A percentile compares a stretch with the other conserved stretches of the same genome.
These are phyloP conservation scores for Odontomyia ornata DNA, from an alignment of 2,888 invertebrate species.

Conservation along the genomic window DNA sequence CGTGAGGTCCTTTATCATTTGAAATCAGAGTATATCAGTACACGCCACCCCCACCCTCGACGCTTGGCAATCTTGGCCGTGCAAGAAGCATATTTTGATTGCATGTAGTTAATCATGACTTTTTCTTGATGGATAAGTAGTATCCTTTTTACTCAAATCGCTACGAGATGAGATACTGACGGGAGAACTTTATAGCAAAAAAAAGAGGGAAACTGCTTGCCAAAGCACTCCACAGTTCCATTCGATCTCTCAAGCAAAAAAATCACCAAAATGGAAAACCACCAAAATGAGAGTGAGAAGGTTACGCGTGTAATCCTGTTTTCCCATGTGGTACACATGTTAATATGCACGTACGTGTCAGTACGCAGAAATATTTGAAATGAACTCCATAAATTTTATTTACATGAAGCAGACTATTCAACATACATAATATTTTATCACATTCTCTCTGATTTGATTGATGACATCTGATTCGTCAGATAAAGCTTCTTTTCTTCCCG, in stretches of 20 bases:
- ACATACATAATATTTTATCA: slow-evolving; percentile 48
- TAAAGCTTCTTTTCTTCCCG: too few relatives aligned
- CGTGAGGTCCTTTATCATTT: slow-evolving; percentile 49
- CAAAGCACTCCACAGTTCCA: too few relatives aligned
- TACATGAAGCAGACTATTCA: slow-evolving; percentile 46
- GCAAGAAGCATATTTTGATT: slow-evolving; percentile 46
- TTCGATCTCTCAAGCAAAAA: too few relatives aligned
- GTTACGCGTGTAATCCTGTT: background rate
- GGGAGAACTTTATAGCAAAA: too few relatives aligned
- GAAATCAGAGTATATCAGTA: slow-evolving; percentile 20
- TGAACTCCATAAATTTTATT: slow-evolving; percentile 48
- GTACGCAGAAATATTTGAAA: slow-evolving; percentile 17
- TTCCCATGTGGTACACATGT: background rate
- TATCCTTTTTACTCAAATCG: too few relatives aligned
- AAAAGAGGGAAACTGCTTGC: too few relatives aligned
- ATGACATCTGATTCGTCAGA: slow-evolving; percentile 44
- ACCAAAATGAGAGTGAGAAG: background rate
- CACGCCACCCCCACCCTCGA: background rate
- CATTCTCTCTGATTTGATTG: slow-evolving; percentile 49
- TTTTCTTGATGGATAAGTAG: slow-evolving; percentile 6
- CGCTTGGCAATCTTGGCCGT: background rate
- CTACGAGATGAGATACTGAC: too few relatives aligned
- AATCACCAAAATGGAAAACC: too few relatives aligned
- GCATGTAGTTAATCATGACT: slow-evolving; percentile 47
- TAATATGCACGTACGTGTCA: background rate